These are phyloP conservation scores for Struthio camelus DNA, from an alignment of 2,113 vertebrate genomes.

Conservation along the genomic window DNA sequence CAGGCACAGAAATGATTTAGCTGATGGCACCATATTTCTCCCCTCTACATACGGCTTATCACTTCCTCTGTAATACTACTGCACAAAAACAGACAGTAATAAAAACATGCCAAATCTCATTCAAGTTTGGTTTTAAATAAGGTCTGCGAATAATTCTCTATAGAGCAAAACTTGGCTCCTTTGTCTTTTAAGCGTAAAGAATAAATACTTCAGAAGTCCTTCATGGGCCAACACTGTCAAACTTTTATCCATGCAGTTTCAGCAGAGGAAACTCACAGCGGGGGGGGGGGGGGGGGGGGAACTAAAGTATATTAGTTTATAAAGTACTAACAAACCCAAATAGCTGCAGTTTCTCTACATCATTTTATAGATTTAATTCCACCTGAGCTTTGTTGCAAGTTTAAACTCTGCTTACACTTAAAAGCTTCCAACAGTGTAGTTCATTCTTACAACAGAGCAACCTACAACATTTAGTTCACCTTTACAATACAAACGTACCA, in stretches of 20 bases:
- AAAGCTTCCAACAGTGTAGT: neutral
- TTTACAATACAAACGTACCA: neutral
- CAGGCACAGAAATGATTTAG: neutral
- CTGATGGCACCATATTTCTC: neutral
- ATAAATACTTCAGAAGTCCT: neutral
- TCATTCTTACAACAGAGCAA: neutral
- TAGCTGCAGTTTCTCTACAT: neutral
- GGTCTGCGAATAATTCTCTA: neutral
- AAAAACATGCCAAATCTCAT: neutral
- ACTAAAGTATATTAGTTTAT: neutral
- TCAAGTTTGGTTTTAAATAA: neutral
- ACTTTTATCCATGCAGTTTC: neutral
- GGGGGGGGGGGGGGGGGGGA: too few relatives aligned
- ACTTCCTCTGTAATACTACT: neutral
- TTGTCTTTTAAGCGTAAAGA: neutral
- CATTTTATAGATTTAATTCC: neutral
- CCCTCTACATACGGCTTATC: accelerated
- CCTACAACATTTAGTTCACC: neutral
- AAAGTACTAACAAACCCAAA: neutral
- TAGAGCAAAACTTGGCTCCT: neutral
- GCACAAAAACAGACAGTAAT: neutral
- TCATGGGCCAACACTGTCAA: neutral
- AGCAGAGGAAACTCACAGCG: neutral
- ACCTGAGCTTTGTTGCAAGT: neutral
- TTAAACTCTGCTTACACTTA: neutral